These are phyloP conservation scores for Drepana arcuata DNA, from an alignment of 1,140 invertebrate species.

Conservation along the genomic window DNA sequence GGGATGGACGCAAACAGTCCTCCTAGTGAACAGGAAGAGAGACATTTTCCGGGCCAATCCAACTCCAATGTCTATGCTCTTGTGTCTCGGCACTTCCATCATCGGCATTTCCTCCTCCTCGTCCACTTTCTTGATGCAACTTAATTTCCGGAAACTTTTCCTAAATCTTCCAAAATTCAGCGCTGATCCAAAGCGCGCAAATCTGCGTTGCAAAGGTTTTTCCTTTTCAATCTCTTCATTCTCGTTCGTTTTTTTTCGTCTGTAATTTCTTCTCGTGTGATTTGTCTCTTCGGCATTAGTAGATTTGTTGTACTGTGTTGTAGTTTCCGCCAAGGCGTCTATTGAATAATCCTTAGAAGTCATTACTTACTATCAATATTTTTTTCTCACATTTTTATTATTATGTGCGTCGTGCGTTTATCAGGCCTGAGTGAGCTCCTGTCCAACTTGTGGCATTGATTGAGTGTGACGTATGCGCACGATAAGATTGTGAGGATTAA, in stretches of 20 bases:
- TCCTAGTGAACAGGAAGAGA: constrained; percentile 52
- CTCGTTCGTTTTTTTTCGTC: constrained; percentile 8
- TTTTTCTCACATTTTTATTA: constrained; percentile 36
- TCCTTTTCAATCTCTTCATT: constrained; percentile 19
- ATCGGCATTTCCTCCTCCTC: constrained; percentile 34
- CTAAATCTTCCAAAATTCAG: constrained; percentile 31
- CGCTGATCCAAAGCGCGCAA: constrained; percentile 25
- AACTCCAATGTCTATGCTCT: constrained; percentile 54
- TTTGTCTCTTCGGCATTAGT: constrained; percentile 16
- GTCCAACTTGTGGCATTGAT: constrained; percentile 61
- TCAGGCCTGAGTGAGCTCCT: constrained; percentile 30
- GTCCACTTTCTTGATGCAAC: constrained; percentile 36
- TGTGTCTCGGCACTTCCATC: constrained; percentile 41
- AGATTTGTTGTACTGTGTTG: constrained; percentile 23
- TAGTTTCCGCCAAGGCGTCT: constrained; percentile 32
- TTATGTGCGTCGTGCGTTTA: constrained; percentile 19
- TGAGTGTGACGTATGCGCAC: constrained; percentile 44
- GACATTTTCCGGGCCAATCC: constrained; percentile 48
- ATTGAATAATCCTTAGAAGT: constrained; percentile 37
- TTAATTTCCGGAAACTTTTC: constrained; percentile 33
- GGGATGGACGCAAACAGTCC: constrained; percentile 48
- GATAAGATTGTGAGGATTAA: constrained; percentile 62
- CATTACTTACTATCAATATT: constrained; percentile 41
- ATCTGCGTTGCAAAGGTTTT: constrained; percentile 18
- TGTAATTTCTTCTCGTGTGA: constrained; percentile 7